Evolutionary conservation across 2,888 invertebrate genomes (phyloP).

Genomic region (Disparrhopalites patrizii): DNA sequence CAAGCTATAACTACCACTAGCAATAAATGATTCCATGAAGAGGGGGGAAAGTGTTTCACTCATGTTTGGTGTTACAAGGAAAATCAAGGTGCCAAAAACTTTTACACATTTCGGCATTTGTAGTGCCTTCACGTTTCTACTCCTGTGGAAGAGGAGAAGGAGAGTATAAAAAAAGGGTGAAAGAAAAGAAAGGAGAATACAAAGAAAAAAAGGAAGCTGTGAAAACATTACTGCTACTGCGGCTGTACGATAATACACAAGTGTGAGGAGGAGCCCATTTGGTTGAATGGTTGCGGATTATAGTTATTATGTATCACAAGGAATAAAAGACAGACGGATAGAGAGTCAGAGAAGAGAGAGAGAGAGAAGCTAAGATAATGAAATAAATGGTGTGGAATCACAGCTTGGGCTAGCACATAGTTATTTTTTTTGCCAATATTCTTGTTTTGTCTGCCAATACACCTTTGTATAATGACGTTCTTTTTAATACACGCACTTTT

Average conservation of each 20-base stretch:
- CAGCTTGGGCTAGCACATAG: conserved; percentile 10
- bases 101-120: background rate
- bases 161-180: too few relatives aligned
- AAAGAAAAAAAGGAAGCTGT: background rate
- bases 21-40: background rate
- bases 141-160: background rate
- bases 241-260: too few relatives aligned
- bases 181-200: too few relatives aligned
- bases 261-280: background rate
- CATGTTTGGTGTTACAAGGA: too few relatives aligned
- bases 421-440: too few relatives aligned
- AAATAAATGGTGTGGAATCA: conserved; percentile 27
- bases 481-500: too few relatives aligned
- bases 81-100: conserved; percentile 8
- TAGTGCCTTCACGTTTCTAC: background rate
- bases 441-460: too few relatives aligned
- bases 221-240: background rate
- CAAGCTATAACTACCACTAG: background rate
- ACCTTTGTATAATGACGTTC: too few relatives aligned
- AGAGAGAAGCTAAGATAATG: conserved; percentile 1
- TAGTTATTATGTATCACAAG: background rate
- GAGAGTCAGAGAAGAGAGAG: background rate
- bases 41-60: background rate
- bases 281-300: background rate
- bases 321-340: background rate